A percentile compares a stretch with the other conserved stretches of the same genome.
Conservation (phyloP, 2,113 vertebrate species). For the Sander vitreus region DNA sequence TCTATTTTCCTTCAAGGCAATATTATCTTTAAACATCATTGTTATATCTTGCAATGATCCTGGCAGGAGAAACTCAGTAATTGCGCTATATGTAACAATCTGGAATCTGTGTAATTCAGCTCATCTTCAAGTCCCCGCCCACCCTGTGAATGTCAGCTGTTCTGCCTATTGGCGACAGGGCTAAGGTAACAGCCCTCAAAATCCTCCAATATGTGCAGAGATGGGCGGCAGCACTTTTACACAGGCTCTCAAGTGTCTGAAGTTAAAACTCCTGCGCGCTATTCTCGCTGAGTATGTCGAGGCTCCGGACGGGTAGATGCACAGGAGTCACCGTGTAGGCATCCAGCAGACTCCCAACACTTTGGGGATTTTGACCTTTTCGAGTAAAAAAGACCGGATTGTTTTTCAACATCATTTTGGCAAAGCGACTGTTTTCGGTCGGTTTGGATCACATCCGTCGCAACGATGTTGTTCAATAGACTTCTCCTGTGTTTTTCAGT, state of each 20-base stretch:
- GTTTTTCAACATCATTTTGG: not conserved
- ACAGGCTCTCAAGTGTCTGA: slow-evolving; percentile 68
- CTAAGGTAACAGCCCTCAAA: slow-evolving; percentile 40
- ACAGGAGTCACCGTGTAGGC: slow-evolving; percentile 49
- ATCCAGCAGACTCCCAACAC: slow-evolving; percentile 44
- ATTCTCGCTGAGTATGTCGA: slow-evolving; percentile 66
- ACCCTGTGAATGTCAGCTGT: slow-evolving; percentile 42
- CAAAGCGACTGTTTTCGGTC: slow-evolving; percentile 24
- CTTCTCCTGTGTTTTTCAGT: slow-evolving; percentile 77
- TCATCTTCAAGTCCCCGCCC: slow-evolving; percentile 28
- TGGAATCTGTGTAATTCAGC: slow-evolving; percentile 6
- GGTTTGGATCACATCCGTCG: slow-evolving; percentile 31
- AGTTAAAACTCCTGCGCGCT: slow-evolving; percentile 84
- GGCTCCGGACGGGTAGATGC: slow-evolving; percentile 33
- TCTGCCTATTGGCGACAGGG: slow-evolving; percentile 49
- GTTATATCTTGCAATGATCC: not conserved
- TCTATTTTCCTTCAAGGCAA: not conserved
- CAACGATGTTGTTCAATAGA: slow-evolving; percentile 66
- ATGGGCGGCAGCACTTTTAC: slow-evolving; percentile 72
- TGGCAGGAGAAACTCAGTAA: not conserved
- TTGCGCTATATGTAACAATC: not conserved
- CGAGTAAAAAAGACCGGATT: not conserved
- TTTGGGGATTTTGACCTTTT: slow-evolving; percentile 32
- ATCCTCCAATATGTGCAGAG: slow-evolving; percentile 74
- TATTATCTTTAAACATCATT: not conserved